Base-by-base conservation (phyloP, 2,113 vertebrate genomes). In the Lepus americanus region DNA sequence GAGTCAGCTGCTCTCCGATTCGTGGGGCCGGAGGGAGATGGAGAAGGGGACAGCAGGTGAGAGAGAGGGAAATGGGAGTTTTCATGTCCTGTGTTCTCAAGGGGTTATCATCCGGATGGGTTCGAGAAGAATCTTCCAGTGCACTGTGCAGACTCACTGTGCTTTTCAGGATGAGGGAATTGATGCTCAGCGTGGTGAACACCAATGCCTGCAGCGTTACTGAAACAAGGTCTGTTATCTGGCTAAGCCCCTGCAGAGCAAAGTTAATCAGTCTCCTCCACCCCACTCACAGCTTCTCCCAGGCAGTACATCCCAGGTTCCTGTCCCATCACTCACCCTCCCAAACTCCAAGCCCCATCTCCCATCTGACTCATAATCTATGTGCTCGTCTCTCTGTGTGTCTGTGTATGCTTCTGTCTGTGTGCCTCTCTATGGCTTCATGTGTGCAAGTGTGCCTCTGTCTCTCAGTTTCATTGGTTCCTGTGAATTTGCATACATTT, bases 21-120 rank as follows among this genome's bases (percentile, higher is more conserved):
- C 92, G 89, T 29, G 5, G 55, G 72, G 19, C 93, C 87, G 61
- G 70, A 77, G 93, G 93, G 96, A 95, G 87, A 81, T 4, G 22
- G 66, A 94, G 76, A 90, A 69, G 16, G 39, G 53, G 70, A 91
- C 78, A 81, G 83, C 95, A 95, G 85, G 80, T 76, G 88, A 96
- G 74, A 81, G n/a, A 81, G 67, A 89, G 33, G 79, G 79, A 96
- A 92, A 39, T 7, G 8, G 79, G 72, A 69, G 55, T 91, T 85
- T 79, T 77, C 55, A 5, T 5, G 55, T 79, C 86, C 70, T 86
- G 25, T 55, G 19, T 78, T 64, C 83, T 89, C 81, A 67, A 49
- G 51, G 61, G 53, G 61, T 77, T 94, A 39, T 91, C 89, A 29
- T 88, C 53, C 19, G 51, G 25, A 66, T 86, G 76, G 55, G 19